Percentiles rank a stretch among this genome's conserved stretches.
phyloP scores from a whole-genome alignment of 53 echinoderm and acorn worm species.

The Mesocentrotus franciscanus region DNA sequence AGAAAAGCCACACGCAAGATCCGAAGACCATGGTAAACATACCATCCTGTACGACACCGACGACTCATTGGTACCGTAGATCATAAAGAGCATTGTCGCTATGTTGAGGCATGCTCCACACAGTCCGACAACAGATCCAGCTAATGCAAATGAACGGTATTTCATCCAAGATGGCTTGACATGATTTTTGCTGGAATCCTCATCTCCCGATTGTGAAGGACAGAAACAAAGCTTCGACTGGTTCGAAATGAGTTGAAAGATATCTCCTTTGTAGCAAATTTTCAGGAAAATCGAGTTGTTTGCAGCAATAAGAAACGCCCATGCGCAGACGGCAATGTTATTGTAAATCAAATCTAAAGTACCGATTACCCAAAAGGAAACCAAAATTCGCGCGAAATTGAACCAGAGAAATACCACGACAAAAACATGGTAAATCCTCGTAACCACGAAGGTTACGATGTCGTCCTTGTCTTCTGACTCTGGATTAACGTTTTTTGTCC shows the following conservation, averaged over 20 bases:
- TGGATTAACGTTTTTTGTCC: neutral
- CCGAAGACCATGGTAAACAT: slow-evolving; percentile 15
- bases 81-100: neutral
- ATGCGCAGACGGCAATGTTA: neutral
- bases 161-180: neutral
- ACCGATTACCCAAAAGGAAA: neutral
- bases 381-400: neutral
- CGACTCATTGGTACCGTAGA: neutral
- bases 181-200: neutral
- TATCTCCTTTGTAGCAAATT: slow-evolving; percentile 31
- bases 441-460: neutral
- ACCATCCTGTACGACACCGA: neutral
- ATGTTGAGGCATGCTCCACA: neutral
- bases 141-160: neutral
- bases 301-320: neutral
- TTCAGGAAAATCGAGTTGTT: slow-evolving; percentile 35
- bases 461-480: neutral
- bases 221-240: slow-evolving; percentile 4
- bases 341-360: neutral
- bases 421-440: slow-evolving; percentile 9
- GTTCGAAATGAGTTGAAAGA: neutral
- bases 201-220: neutral
- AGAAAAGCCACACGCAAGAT: neutral
- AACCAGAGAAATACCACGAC: neutral
- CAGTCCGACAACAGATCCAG: neutral